These are phyloP conservation scores for Alethe castanea DNA, from an alignment of 2,113 vertebrate species.

Conservation along the genomic window DNA sequence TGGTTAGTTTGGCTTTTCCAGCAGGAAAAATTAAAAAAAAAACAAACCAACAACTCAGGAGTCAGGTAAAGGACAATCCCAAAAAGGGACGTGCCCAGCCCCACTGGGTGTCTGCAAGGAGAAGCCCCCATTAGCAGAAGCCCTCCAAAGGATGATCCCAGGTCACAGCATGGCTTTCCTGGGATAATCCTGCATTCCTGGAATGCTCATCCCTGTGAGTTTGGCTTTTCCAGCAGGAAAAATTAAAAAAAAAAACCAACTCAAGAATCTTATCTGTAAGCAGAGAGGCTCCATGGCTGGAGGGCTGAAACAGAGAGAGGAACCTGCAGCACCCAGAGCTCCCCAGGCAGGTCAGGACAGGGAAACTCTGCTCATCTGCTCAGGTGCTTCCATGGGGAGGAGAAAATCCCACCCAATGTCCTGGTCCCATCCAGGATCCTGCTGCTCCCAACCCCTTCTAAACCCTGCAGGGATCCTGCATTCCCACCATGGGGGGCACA, in stretches of 20 bases:
- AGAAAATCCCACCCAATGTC: accelerated
- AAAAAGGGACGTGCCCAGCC: too few species aligned
- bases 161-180: too few species aligned
- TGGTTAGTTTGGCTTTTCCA: neutral
- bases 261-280: accelerated
- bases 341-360: too few species aligned
- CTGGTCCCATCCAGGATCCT: neutral
- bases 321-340: neutral
- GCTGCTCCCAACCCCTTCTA: neutral
- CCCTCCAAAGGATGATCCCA: too few species aligned
- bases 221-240: neutral
- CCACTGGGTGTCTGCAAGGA: too few species aligned
- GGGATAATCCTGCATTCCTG: too few species aligned
- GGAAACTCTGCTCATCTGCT: neutral
- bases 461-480: accelerated
- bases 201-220: accelerated
- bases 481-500: accelerated
- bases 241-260: neutral
- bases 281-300: neutral
- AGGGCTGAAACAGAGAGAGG: neutral
- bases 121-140: too few species aligned
- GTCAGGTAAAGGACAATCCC: too few species aligned
- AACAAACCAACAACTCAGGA: too few species aligned
- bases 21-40: too few species aligned
- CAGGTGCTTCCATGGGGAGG: too few species aligned